Base-by-base conservation (phyloP, 2,888 invertebrate species). In the Orthonevra nobilis region DNA sequence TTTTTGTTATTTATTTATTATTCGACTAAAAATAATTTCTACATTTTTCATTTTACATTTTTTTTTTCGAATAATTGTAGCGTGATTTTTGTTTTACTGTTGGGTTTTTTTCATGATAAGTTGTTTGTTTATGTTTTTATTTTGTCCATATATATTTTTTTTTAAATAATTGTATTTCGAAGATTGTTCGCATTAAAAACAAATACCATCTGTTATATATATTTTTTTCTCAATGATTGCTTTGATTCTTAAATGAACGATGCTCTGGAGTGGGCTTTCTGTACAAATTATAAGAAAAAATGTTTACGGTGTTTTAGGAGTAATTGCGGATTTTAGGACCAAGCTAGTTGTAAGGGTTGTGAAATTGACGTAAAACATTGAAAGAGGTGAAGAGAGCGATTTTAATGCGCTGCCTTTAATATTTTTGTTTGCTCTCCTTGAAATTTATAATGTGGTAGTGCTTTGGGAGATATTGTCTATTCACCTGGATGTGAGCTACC, bases 1-100 rank as follows among this genome's bases (percentile, higher is more conserved):
- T 12, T 68, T 26, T 6, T 44, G 38, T 34, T 54, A 69, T 58
- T 34, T 17, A 3, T 28, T 40, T 7, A 42, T 56, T 15, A 52
- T 60, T 66, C 54, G 72, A 72, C 61, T 77, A 64, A 52, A 58
- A 70, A 58, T 56, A 63, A 56, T 70, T 63, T 3, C 20, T 72
- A 42, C 28, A 20, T 23, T 38, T 5, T 9, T 28, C 20, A 9
- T 52, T 20, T 12, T 26, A 7, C n/a, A n/a, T n/a, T n/a, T n/a
- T 42, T 36, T 66, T 19, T 48, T 52, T 34, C 28, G n/a, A 44
- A 34, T 60, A 50, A 32, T 60, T 30, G 30, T 15, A 44, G 52
- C 73, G 60, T 40, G 17, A 46, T 20, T 26, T 50, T 44, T 48
- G 26, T 48, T 44, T 46, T 44, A 32, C 26, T 72, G n/a, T 54